phyloP scores from a whole-genome alignment of 2,888 invertebrate genomes.

The Nemoura dubitans region DNA sequence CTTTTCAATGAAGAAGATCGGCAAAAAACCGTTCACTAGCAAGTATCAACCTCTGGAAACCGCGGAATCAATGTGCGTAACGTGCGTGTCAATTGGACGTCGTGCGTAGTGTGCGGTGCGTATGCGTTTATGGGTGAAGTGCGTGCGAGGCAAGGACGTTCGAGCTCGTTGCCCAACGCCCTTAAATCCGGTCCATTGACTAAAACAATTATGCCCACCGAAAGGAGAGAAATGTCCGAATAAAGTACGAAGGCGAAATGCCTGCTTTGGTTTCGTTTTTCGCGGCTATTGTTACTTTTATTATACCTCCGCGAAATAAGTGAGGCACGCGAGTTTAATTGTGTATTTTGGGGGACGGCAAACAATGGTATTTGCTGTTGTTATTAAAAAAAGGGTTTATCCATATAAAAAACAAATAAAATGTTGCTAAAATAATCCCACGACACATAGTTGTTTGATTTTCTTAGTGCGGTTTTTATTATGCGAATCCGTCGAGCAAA shows the following conservation, averaged over 20 bases:
- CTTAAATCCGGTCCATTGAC: conserved; percentile 20
- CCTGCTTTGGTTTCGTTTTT: not conserved
- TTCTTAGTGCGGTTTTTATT: too few species aligned
- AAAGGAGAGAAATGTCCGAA: conserved; percentile 20
- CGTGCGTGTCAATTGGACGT: not conserved
- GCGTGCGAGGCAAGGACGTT: not conserved
- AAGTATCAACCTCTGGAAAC: not conserved
- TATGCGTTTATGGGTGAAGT: not conserved
- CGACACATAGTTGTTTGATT: too few species aligned
- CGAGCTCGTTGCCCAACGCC: not conserved
- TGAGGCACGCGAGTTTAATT: too few species aligned
- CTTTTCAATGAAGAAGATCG: too few species aligned
- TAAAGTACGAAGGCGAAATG: not conserved
- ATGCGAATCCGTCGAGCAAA: too few species aligned
- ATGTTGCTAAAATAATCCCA: too few species aligned
- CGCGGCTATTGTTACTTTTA: too few species aligned
- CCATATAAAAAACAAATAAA: too few species aligned
- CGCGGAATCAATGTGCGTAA: not conserved
- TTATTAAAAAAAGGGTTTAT: not conserved
- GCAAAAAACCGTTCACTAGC: not conserved
- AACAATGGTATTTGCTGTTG: too few species aligned
- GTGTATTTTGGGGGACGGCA: too few species aligned
- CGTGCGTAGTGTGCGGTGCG: not conserved
- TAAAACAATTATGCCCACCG: conserved; percentile 35
- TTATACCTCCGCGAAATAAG: not conserved